Evolutionary conservation across 2,888 invertebrate genomes (phyloP).

Genomic region (Drosophila neotestacea): DNA sequence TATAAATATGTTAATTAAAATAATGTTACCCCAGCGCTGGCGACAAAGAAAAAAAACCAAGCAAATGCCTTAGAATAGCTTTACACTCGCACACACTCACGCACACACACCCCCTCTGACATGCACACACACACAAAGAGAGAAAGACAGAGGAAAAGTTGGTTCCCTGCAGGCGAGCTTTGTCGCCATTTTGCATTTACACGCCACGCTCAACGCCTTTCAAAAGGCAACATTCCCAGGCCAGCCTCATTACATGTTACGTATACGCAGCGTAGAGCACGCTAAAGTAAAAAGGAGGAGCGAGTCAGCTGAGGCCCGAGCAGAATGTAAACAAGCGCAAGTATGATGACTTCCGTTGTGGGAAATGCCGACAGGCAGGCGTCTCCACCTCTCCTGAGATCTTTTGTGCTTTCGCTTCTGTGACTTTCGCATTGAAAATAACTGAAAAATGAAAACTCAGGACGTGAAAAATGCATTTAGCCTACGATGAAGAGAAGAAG

Average conservation of each 20-base stretch:
- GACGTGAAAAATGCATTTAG: slow-evolving; percentile 60
- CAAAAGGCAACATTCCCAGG: slow-evolving; percentile 62
- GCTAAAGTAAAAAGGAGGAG: slow-evolving; percentile 11
- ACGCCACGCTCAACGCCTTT: slow-evolving; percentile 79
- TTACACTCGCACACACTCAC: slow-evolving; percentile 32
- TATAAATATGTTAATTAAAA: slow-evolving; percentile 83
- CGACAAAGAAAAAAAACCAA: slow-evolving; percentile 56
- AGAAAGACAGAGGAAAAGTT: background rate
- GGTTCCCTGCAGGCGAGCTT: slow-evolving; percentile 79
- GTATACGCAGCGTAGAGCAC: slow-evolving; percentile 63
- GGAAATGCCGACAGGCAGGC: slow-evolving; percentile 72
- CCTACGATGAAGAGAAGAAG: slow-evolving; percentile 8
- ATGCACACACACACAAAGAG: background rate
- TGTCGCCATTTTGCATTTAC: slow-evolving; percentile 83
- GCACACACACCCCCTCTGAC: slow-evolving; percentile 12
- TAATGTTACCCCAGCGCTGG: slow-evolving; percentile 77
- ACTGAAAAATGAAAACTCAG: slow-evolving; percentile 63
- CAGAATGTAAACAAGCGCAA: slow-evolving; percentile 75
- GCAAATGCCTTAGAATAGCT: slow-evolving; percentile 77
- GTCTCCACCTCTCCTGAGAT: slow-evolving; percentile 11
- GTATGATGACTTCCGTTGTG: slow-evolving; percentile 76
- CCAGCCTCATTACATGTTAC: slow-evolving; percentile 71
- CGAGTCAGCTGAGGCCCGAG: slow-evolving; percentile 38
- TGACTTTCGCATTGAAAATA: slow-evolving; percentile 68
- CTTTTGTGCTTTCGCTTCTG: slow-evolving; percentile 62